phyloP scores from a whole-genome alignment of 1,140 invertebrate species.

The Parapsyche elsis region DNA sequence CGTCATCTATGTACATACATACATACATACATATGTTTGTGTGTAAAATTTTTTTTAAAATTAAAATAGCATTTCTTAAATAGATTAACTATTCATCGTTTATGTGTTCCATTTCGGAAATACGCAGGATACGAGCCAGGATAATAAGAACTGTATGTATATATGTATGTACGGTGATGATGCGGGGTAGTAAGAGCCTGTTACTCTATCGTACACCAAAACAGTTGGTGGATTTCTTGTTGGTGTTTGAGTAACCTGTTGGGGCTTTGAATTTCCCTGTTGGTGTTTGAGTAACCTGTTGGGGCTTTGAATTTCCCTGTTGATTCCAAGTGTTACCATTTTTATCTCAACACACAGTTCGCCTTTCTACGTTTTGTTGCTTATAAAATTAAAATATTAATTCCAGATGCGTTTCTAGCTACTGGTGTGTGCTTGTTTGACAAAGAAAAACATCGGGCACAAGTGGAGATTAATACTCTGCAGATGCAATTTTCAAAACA shows the following conservation, averaged over 20 bases:
- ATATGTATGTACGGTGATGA: not conserved
- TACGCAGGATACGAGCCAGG: conserved; percentile 1
- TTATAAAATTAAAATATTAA: conserved; percentile 40
- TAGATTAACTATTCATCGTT: not conserved
- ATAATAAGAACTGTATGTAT: not conserved
- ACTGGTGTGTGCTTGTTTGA: not conserved
- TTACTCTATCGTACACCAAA: conserved; percentile 48
- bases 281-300: not conserved
- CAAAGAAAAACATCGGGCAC: not conserved
- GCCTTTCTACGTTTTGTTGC: conserved; percentile 44
- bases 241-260: not conserved
- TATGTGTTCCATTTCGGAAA: not conserved
- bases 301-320: not conserved
- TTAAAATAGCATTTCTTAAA: no score
- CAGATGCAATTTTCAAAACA: not conserved
- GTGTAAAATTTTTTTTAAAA: no score
- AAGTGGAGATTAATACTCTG: not conserved
- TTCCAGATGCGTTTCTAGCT: conserved; percentile 11
- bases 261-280: not conserved
- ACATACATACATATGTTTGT: no score
- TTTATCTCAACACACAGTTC: conserved; percentile 44
- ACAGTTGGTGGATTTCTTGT: conserved; percentile 34
- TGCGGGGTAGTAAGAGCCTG: conserved; percentile 48
- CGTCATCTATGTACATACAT: no score
- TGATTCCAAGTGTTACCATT: conserved; percentile 35